phyloP scores from a whole-genome alignment of 2,113 vertebrate genomes.

The Equus przewalskii region DNA sequence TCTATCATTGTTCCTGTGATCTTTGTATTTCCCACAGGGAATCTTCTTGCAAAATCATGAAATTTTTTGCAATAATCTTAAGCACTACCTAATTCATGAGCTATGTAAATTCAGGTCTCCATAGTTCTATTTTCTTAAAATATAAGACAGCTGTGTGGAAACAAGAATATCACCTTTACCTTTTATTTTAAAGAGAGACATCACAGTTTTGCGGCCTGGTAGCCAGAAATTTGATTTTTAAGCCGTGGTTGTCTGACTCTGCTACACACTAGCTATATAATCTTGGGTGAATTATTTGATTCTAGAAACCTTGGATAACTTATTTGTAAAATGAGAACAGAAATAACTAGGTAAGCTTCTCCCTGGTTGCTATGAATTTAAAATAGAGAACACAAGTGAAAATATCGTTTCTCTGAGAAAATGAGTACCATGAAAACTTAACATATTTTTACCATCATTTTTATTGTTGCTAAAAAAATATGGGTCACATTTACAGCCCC shows the following conservation, averaged over 20 bases:
- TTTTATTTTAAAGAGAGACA: constrained; percentile 20
- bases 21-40: neutral
- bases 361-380: neutral
- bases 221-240: neutral
- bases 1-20: neutral
- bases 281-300: neutral
- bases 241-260: neutral
- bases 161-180: neutral
- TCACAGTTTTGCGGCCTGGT: neutral
- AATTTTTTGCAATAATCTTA: neutral
- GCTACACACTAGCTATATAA: neutral
- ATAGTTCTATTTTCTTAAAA: constrained; percentile 40
- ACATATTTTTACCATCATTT: neutral
- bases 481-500: neutral
- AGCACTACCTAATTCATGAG: neutral
- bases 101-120: neutral
- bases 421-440: neutral
- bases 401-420: neutral
- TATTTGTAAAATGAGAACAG: neutral
- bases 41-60: neutral
- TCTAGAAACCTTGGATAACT: neutral
- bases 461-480: neutral
- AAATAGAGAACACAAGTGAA: neutral
- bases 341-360: neutral
- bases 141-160: neutral